Percentiles rank a stretch among this genome's conserved stretches.
Conservation (phyloP, 1,140 invertebrate species). For the Orchesella cincta region DNA sequence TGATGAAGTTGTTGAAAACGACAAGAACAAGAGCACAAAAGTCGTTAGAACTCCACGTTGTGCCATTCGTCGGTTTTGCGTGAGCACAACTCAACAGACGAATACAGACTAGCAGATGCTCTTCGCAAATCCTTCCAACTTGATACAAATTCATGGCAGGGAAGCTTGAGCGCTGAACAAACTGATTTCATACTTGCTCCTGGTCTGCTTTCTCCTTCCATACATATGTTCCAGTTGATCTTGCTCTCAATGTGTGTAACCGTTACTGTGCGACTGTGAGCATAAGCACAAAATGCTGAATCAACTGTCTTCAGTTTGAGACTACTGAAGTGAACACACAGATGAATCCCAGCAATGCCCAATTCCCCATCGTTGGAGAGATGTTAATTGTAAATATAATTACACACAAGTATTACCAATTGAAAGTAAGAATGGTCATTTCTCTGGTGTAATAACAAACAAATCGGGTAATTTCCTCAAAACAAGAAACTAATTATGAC, state of each 20-base stretch:
- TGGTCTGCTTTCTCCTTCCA: not conserved
- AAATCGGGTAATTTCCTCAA: too few species aligned
- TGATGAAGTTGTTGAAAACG: not conserved
- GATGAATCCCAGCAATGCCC: too few species aligned
- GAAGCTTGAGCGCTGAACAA: not conserved
- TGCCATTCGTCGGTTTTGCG: not conserved
- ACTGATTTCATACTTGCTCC: slow-evolving; percentile 6
- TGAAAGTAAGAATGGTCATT: too few species aligned
- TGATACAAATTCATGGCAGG: not conserved
- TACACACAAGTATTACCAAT: too few species aligned
- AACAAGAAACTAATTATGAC: too few species aligned
- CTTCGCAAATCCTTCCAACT: not conserved
- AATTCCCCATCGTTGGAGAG: too few species aligned
- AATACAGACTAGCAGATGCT: slow-evolving; percentile 1
- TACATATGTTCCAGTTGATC: not conserved
- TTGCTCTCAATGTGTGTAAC: not conserved
- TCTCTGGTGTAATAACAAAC: too few species aligned
- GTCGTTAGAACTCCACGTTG: not conserved
- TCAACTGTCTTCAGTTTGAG: too few species aligned
- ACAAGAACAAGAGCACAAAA: not conserved
- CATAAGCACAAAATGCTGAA: too few species aligned
- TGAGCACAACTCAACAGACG: not conserved
- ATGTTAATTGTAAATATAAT: too few species aligned
- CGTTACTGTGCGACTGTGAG: not conserved
- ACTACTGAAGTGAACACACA: too few species aligned